Evolutionary conservation across 2,113 vertebrate species (phyloP).

Genomic region (Nothocercus nigrocapillus): DNA sequence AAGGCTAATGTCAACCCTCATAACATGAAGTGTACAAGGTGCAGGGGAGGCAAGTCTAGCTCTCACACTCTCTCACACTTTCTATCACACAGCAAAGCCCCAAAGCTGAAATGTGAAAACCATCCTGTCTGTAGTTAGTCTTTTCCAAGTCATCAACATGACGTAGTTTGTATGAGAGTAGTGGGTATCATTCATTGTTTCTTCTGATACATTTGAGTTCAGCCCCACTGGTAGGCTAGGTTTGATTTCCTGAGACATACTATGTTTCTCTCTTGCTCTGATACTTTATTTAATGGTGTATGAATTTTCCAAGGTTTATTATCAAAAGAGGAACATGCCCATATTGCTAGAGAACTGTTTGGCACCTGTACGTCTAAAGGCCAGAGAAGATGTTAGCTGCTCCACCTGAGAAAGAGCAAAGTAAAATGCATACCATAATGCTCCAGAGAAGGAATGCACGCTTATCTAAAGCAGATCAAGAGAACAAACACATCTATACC

Average conservation of each 20-base stretch:
- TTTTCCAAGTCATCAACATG: neutral
- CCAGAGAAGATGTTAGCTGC: neutral
- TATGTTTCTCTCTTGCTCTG: neutral
- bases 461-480: slow-evolving; percentile 71
- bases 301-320: neutral
- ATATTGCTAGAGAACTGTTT: neutral
- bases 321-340: neutral
- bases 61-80: neutral
- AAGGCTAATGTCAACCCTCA: neutral
- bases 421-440: neutral
- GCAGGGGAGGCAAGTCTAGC: neutral
- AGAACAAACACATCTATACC: slow-evolving; percentile 9
- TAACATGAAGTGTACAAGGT: neutral
- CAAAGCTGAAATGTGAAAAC: neutral
- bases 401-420: neutral
- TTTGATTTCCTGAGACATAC: neutral
- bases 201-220: neutral
- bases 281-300: neutral
- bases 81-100: neutral
- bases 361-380: neutral
- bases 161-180: neutral
- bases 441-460: slow-evolving; percentile 2
- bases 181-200: neutral
- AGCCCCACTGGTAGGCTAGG: neutral
- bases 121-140: rapidly evolving